Evolutionary conservation across 2,113 vertebrate species (phyloP), one percentile per base, ranked within the genome.

Genomic region (Smithornis capensis): DNA sequence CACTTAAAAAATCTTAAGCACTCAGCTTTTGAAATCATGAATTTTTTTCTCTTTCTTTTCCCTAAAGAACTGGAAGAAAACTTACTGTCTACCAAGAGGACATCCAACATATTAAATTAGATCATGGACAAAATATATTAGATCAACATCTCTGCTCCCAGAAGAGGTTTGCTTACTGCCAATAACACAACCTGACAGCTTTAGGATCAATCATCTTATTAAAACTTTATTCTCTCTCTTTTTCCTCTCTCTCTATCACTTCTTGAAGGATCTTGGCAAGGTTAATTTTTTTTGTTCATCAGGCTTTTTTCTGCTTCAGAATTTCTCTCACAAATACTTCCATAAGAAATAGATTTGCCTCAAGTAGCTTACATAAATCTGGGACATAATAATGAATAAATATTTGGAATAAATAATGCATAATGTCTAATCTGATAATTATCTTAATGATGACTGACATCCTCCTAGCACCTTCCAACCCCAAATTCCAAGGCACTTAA

Each of bases 181-280:
- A 94, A 74, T 93, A 92, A 92, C 52, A 55, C 14, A 95, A 79
- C n/a, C 29, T 94, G 95, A 85, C 90, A 97, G 87, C 62, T 92
- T 90, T 70, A 93, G 84, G 94, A 96, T 95, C 96, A 95, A 96
- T 95, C 73, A 81, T 52, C 93, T 91, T 87, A 95, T 95, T 95
- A 79, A 94, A 97, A 92, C 68, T 91, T 90, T 71, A n/a, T 90
- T 80, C 52, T 85, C 37, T 76, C 29, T 80, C 12, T 76, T 19
- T 47, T 42, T 33, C 31, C 12, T 35, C 25, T 23, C 35, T 82
- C 25, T 52, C 37, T 68, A 25, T 59, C n/a, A 37, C 87, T 94
- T n/a, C 38, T 90, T 87, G 69, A 87, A 94, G 55, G 38, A 94
- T 7, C 27, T 83, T 92, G 64, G 55, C 79, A 92, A 90, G 77